A percentile compares a stretch with the other conserved stretches of the same genome.
These are phyloP conservation scores for Heliconius eleuchia DNA, from an alignment of 1,140 invertebrate genomes.

Conservation along the genomic window DNA sequence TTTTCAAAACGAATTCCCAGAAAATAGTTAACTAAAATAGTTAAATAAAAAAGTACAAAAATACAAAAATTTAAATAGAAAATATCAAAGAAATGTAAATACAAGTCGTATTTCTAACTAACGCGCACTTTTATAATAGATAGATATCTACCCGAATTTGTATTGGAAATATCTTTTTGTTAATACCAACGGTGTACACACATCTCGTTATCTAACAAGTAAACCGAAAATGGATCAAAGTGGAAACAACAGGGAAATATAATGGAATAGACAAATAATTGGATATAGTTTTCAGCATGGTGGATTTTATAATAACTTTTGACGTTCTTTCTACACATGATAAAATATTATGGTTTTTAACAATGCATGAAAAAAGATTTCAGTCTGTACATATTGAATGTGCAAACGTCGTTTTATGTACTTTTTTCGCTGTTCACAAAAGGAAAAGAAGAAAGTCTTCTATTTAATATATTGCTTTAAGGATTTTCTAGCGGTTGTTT, in stretches of 20 bases:
- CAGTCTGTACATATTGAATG: background rate
- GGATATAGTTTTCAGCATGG: slow-evolving; percentile 1
- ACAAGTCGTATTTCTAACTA: background rate
- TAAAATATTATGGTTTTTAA: background rate
- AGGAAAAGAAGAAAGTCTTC: too few species aligned
- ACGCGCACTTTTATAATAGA: background rate
- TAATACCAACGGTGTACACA: background rate
- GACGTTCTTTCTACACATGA: background rate
- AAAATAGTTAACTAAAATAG: background rate
- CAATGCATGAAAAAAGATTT: background rate
- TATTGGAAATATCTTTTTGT: background rate
- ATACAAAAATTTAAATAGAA: background rate
- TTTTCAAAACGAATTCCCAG: background rate
- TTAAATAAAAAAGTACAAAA: background rate
- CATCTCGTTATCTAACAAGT: slow-evolving; percentile 15
- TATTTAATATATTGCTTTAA: too few species aligned
- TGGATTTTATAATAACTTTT: background rate
- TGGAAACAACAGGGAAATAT: slow-evolving; percentile 21
- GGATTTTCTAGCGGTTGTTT: too few species aligned
- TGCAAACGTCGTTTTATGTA: background rate
- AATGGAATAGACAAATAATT: slow-evolving; percentile 15
- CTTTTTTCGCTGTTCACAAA: background rate
- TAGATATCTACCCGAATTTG: background rate
- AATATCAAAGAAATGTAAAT: background rate
- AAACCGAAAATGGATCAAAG: slow-evolving; percentile 19